Conservation (phyloP, 2,113 vertebrate genomes). For the Cyanistes caeruleus region DNA sequence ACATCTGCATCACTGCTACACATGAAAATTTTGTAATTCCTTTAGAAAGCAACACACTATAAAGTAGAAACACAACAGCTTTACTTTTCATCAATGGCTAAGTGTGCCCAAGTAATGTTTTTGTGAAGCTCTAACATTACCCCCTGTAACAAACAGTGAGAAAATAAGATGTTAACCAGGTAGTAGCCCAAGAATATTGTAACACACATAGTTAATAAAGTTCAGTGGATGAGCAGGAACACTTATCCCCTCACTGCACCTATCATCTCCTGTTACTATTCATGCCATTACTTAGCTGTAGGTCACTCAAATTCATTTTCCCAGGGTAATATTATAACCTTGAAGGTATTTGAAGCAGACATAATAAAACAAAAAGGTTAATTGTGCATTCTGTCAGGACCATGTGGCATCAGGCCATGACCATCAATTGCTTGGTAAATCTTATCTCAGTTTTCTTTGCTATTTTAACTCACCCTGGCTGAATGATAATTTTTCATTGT, state of each 20-base stretch:
- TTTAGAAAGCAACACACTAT: neutral
- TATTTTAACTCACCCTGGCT: slow-evolving; percentile 15
- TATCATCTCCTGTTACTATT: slow-evolving; percentile 52
- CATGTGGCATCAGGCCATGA: slow-evolving; percentile 29
- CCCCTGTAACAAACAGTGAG: neutral
- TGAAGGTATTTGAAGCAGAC: slow-evolving; percentile 41
- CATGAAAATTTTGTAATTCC: neutral
- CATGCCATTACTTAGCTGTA: slow-evolving; percentile 15
- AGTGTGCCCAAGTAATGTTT: neutral
- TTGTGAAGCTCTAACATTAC: neutral
- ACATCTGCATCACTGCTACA: neutral
- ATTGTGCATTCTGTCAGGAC: slow-evolving; percentile 70
- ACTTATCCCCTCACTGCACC: neutral
- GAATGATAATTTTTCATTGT: slow-evolving; percentile 36
- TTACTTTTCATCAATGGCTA: neutral
- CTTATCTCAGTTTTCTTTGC: slow-evolving; percentile 31
- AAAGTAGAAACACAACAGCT: neutral
- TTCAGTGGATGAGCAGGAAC: slow-evolving; percentile 25
- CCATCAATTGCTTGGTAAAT: slow-evolving; percentile 55
- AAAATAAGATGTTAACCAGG: neutral
- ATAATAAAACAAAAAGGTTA: slow-evolving; percentile 74
- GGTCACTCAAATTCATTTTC: slow-evolving; percentile 58
- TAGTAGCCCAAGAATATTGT: neutral
- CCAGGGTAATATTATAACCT: slow-evolving; percentile 37
- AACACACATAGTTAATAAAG: neutral